phyloP scores from a whole-genome alignment of 2,888 invertebrate genomes.

The Drosophila mettleri region DNA sequence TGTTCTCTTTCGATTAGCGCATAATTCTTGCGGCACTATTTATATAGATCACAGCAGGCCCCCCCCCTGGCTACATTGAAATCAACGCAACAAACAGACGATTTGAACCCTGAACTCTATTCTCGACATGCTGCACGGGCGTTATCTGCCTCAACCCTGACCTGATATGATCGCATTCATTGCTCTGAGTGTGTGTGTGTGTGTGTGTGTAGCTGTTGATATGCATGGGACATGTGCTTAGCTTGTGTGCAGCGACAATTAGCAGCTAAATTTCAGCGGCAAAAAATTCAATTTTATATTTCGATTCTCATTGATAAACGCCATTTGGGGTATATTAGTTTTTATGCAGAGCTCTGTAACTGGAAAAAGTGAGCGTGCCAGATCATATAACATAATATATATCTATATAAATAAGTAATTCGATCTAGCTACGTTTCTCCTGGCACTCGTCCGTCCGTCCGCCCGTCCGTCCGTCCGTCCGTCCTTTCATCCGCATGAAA shows the following conservation, averaged over 20 bases:
- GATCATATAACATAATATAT: not conserved
- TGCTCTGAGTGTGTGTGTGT: not conserved
- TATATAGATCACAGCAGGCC: constrained; percentile 1
- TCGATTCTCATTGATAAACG: not conserved
- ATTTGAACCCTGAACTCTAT: constrained; percentile 58
- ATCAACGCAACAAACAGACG: constrained; percentile 45
- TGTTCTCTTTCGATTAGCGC: constrained; percentile 31
- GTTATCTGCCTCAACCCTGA: constrained; percentile 55
- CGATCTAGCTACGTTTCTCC: not conserved
- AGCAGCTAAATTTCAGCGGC: constrained; percentile 46
- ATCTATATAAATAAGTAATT: not conserved
- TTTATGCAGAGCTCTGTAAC: not conserved
- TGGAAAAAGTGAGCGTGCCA: not conserved
- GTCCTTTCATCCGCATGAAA: no score
- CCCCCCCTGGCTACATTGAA: constrained; percentile 26
- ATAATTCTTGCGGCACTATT: constrained; percentile 1
- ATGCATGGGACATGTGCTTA: constrained; percentile 47
- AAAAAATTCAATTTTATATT: not conserved
- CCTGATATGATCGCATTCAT: constrained; percentile 36
- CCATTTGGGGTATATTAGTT: not conserved
- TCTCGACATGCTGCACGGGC: constrained; percentile 19
- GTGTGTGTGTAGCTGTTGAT: constrained; percentile 22
- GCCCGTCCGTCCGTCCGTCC: not conserved
- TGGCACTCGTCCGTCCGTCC: no score
- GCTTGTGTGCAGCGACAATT: constrained; percentile 51